Conservation (phyloP, 2,797 vertebrate genomes). For the Remorina albescens region DNA sequence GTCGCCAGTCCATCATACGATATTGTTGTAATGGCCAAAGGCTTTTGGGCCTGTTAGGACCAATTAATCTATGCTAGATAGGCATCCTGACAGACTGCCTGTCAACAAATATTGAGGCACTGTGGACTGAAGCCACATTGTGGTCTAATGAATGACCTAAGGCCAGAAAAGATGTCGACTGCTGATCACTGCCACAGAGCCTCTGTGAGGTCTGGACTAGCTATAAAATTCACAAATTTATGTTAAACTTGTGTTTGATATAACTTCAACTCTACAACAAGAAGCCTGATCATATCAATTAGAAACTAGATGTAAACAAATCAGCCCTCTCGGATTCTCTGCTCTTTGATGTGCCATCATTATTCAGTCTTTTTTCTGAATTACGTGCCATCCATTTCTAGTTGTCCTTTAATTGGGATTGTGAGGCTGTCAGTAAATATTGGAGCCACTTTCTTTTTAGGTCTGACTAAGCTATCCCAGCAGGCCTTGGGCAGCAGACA, state of each 20-base stretch:
- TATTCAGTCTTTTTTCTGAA: background rate
- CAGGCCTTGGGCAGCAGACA: conserved; percentile 33
- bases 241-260: conserved; percentile 19
- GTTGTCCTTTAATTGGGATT: conserved; percentile 58
- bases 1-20: no score
- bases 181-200: conserved; percentile 35
- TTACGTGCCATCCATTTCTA: conserved; percentile 9
- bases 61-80: conserved; percentile 51
- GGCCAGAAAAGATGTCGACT: conserved; percentile 34
- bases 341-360: background rate
- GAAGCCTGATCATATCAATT: background rate
- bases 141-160: conserved; percentile 49
- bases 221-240: background rate
- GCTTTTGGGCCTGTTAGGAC: conserved; percentile 44
- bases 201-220: conserved; percentile 18
- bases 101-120: conserved; percentile 58
- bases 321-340: background rate
- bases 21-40: no score
- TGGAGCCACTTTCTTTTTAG: conserved; percentile 40
- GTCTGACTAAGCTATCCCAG: conserved; percentile 44
- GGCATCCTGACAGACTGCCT: conserved; percentile 41
- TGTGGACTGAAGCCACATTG: conserved; percentile 37
- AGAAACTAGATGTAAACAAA: background rate
- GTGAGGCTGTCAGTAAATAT: conserved; percentile 54
- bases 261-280: background rate